phyloP scores from a whole-genome alignment of 2,113 vertebrate species.

The Lipophrys pholis region DNA sequence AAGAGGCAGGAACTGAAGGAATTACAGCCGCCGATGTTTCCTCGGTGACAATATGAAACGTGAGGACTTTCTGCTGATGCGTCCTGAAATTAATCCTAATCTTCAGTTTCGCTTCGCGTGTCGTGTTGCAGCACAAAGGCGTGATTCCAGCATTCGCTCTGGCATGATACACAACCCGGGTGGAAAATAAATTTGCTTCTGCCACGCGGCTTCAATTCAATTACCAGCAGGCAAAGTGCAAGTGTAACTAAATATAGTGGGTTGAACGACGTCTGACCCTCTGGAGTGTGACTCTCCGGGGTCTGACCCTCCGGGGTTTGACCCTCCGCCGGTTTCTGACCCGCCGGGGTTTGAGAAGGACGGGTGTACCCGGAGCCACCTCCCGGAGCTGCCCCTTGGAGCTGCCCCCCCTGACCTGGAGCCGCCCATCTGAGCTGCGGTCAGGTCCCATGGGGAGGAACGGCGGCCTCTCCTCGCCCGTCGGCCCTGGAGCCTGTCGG shows the following conservation, averaged over 20 bases:
- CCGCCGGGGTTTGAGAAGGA: too few relatives aligned
- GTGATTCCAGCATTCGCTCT: conserved; percentile 27
- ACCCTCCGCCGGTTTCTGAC: too few relatives aligned
- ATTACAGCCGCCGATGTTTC: too few relatives aligned
- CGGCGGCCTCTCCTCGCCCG: conserved; percentile 20
- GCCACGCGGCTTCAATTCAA: conserved; percentile 69
- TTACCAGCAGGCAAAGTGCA: conserved; percentile 64
- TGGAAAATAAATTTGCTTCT: conserved; percentile 65
- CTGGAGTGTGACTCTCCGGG: too few relatives aligned
- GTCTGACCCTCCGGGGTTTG: too few relatives aligned
- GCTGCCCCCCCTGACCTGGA: too few relatives aligned
- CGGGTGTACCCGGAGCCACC: conserved; percentile 18
- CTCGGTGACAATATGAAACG: conserved; percentile 3
- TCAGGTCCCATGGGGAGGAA: neutral
- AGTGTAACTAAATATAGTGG: conserved; percentile 71
- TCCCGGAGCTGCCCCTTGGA: too few relatives aligned
- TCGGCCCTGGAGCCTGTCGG: conserved; percentile 38
- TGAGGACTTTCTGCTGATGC: conserved; percentile 41
- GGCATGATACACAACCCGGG: conserved; percentile 52
- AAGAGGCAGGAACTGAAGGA: too few relatives aligned
- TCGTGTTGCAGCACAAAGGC: conserved; percentile 42
- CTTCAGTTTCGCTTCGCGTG: conserved; percentile 47
- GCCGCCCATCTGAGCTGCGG: too few relatives aligned
- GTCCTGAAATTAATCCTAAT: conserved; percentile 53
- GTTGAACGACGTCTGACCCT: conserved; percentile 33